phyloP scores from a whole-genome alignment of 1,140 invertebrate species.

The Cydia splendana region DNA sequence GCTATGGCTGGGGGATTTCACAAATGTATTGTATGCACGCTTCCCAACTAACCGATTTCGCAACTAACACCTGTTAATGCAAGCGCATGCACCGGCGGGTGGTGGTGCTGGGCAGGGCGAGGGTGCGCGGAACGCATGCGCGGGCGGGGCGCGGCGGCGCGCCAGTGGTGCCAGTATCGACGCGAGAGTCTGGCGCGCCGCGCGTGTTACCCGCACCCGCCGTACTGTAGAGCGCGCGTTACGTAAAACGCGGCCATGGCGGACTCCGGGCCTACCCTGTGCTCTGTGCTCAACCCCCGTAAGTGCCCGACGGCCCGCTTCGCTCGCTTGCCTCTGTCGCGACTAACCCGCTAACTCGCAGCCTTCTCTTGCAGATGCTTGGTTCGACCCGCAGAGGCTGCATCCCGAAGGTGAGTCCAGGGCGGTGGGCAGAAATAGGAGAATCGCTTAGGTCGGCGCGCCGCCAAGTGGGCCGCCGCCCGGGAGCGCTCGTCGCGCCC shows the following conservation, averaged over 20 bases:
- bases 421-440: constrained; percentile 51
- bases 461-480: constrained; percentile 45
- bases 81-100: constrained; percentile 29
- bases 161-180: constrained; percentile 69
- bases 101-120: constrained; percentile 40
- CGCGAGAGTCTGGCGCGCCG: constrained; percentile 71
- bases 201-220: constrained; percentile 58
- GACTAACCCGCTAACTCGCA: constrained; percentile 76
- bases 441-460: constrained; percentile 49
- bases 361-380: constrained; percentile 90
- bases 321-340: constrained; percentile 68
- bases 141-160: constrained; percentile 46
- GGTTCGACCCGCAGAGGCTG: constrained; percentile 93
- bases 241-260: constrained; percentile 75
- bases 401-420: constrained; percentile 90
- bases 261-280: constrained; percentile 69
- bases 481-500: constrained; percentile 44
- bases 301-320: constrained; percentile 68
- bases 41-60: constrained; percentile 24
- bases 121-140: constrained; percentile 36
- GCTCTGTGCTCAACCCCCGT: constrained; percentile 73
- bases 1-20: not conserved
- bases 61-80: constrained; percentile 31
- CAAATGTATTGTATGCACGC: constrained; percentile 19
- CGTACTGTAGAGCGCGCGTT: constrained; percentile 48